Evolutionary conservation across 2,113 vertebrate genomes (phyloP), one percentile per base, ranked within the genome.

Genomic region (Pagrus major): DNA sequence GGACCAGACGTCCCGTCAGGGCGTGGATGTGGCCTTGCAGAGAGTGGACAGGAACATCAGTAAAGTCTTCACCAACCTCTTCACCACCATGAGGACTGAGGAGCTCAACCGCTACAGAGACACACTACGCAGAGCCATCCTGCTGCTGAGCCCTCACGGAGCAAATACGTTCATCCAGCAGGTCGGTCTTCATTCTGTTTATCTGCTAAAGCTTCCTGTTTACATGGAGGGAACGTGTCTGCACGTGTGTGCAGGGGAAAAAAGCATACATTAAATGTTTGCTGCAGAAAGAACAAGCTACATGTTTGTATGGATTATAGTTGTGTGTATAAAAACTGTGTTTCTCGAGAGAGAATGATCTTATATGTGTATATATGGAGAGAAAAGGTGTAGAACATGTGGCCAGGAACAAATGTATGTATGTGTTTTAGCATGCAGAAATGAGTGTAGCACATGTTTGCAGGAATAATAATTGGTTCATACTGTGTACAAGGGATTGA

Each of bases 31-130:
- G 18, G 97, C 98, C 0, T 91, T 99, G 78, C 98, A 99, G 89
- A 95, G 97, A 52, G 97, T 99, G 78, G 98, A 99, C 92, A 94
- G 96, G 77, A 99, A 99, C 89, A 97, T 99, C 91, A 99, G 98
- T 78, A 95, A 95, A 0, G 96, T 99, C 29, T 99, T 99, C 91
- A 96, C 96, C 87, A 97, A 96, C 90, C 96, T 99, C 44, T 99
- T 99, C 84, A 98, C 95, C 86, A 97, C 97, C 51, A 98, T 99
- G 97, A 97, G 96, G 89, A 99, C 97, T 0, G 97, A 99, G 76
- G 98, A 99, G 88, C 94, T 99, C 77, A 99, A 99, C 86, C 96
- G 97, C 2, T 99, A 99, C 83, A 88, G 98, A n/a, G 98, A 99
- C 95, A 99, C 97, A 0, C 88, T 99, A 51, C 91, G 98, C 3